phyloP scores from a whole-genome alignment of 1,140 invertebrate genomes.

The Pseudachorutes palmiensis region DNA sequence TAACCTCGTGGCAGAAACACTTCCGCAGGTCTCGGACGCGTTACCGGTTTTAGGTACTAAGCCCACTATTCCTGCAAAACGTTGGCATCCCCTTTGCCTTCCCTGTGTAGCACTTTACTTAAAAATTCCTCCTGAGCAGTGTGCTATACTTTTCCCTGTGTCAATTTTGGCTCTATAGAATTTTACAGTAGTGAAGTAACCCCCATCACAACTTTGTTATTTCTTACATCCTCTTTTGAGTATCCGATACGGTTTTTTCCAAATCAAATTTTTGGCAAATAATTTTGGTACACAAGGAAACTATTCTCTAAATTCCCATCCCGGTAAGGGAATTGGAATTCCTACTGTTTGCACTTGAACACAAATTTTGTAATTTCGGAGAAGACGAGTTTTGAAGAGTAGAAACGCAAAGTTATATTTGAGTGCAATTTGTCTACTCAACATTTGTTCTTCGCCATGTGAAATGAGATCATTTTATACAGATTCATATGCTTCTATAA shows the following conservation, averaged over 20 bases:
- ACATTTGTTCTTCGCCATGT: background rate
- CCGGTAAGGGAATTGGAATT: background rate
- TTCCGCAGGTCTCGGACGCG: constrained; percentile 48
- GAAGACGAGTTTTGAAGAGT: background rate
- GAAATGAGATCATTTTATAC: constrained; percentile 6
- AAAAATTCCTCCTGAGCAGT: too few species aligned
- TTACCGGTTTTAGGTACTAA: constrained; percentile 47
- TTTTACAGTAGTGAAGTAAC: background rate
- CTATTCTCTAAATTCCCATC: too few species aligned
- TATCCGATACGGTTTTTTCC: constrained; percentile 3
- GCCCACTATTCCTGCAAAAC: background rate
- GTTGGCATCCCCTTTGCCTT: background rate
- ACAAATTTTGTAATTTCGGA: background rate
- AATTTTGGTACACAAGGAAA: background rate
- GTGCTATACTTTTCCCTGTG: too few species aligned
- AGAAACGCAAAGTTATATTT: background rate
- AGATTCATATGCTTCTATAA: too few species aligned
- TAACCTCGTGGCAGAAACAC: constrained; percentile 49
- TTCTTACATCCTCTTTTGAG: background rate
- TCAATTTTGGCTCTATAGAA: background rate
- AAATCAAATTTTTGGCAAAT: constrained; percentile 11
- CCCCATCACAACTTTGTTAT: background rate
- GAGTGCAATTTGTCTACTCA: background rate
- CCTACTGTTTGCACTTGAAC: background rate
- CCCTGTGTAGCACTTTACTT: too few species aligned